These are phyloP conservation scores for Lepeophtheirus nordmannii DNA, from an alignment of 2,888 invertebrate genomes.

Conservation along the genomic window DNA sequence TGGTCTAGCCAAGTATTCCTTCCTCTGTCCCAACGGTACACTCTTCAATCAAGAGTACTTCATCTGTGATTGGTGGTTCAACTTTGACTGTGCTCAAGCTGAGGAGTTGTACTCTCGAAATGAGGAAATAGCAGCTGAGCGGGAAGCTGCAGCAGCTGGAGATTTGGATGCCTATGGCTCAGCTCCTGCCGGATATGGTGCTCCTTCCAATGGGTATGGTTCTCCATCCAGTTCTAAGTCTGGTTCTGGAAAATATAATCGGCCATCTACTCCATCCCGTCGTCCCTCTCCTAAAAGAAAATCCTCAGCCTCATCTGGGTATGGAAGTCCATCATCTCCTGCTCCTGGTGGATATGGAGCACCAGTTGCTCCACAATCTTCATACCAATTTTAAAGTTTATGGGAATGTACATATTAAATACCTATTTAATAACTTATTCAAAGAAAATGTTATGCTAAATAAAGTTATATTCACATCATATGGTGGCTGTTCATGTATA, in stretches of 20 bases:
- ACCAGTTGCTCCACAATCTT: neutral
- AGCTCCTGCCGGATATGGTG: neutral
- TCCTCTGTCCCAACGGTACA: slow-evolving; percentile 8
- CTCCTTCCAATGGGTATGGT: neutral
- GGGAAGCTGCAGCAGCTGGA: slow-evolving; percentile 5
- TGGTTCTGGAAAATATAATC: neutral
- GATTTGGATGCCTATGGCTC: neutral
- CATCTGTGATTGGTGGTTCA: slow-evolving; percentile 21
- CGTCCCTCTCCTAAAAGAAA: neutral
- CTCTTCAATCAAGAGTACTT: slow-evolving; percentile 9
- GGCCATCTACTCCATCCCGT: neutral
- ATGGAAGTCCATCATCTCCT: slow-evolving; percentile 1
- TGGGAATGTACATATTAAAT: too few species aligned
- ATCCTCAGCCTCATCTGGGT: slow-evolving; percentile 2
- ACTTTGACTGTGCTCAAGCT: slow-evolving; percentile 15
- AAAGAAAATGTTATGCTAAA: too few species aligned
- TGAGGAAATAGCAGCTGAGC: slow-evolving; percentile 8
- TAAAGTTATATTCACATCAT: too few species aligned
- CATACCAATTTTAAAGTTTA: neutral
- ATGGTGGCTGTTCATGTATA: too few species aligned
- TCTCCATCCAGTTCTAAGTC: neutral
- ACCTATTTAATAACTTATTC: too few species aligned
- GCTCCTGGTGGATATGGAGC: neutral
- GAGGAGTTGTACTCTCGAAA: slow-evolving; percentile 1
- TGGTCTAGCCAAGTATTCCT: slow-evolving; percentile 15